phyloP scores from a whole-genome alignment of 1,140 invertebrate species.

The Cepaea nemoralis region DNA sequence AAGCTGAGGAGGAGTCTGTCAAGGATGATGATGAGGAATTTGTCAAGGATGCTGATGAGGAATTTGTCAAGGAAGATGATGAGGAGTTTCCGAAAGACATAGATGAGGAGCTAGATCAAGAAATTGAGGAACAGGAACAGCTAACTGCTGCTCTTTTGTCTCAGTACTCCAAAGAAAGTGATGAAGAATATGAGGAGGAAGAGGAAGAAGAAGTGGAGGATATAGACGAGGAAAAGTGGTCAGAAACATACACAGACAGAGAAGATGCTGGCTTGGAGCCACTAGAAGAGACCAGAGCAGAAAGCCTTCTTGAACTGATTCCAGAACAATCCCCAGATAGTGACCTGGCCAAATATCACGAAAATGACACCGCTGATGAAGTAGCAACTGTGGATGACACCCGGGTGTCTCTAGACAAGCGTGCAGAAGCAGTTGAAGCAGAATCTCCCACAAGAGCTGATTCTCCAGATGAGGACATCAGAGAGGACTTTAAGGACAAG shows the following conservation, averaged over 20 bases:
- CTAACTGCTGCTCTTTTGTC: conserved; percentile 45
- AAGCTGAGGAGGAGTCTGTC: too few relatives aligned
- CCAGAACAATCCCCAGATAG: conserved; percentile 22
- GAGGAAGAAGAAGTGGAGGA: conserved; percentile 1
- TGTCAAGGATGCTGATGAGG: too few relatives aligned
- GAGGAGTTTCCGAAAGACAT: conserved; percentile 18
- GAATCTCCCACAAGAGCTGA: conserved; percentile 8
- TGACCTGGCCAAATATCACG: conserved; percentile 44
- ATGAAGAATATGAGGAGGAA: neutral
- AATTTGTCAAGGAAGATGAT: too few relatives aligned
- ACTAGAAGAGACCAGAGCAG: neutral
- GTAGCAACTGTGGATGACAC: too few relatives aligned
- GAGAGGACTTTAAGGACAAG: conserved; percentile 41
- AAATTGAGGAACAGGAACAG: conserved; percentile 46
- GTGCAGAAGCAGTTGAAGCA: too few relatives aligned
- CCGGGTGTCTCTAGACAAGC: too few relatives aligned
- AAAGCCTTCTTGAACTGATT: conserved; percentile 26
- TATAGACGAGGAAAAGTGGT: conserved; percentile 8
- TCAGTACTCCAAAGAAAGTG: conserved; percentile 16
- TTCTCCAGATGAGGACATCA: conserved; percentile 17
- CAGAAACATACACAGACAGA: neutral
- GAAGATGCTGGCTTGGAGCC: neutral
- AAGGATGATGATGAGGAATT: too few relatives aligned
- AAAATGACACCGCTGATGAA: too few relatives aligned
- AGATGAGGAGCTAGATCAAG: conserved; percentile 39